phyloP scores from a whole-genome alignment of 1,140 invertebrate species.

The Aphis craccivora region DNA sequence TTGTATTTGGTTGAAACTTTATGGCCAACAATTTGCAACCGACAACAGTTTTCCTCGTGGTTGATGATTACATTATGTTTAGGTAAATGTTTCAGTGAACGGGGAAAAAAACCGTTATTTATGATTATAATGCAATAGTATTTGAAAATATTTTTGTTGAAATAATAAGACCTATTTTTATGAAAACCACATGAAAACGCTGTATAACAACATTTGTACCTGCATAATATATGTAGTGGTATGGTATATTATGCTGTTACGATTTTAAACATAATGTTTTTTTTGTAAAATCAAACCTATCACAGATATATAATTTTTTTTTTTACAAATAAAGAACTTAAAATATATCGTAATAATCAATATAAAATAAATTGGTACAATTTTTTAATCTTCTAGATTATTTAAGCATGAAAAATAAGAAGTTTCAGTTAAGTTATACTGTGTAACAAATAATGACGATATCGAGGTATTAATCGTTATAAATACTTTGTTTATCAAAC shows the following conservation, averaged over 20 bases:
- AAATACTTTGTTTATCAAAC: not conserved
- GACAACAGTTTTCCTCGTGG: not conserved
- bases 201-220: not conserved
- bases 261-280: not conserved
- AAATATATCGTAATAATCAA: not conserved
- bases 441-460: not conserved
- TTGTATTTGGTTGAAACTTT: constrained; percentile 1
- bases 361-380: not conserved
- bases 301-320: too few species aligned
- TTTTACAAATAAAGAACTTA: too few species aligned
- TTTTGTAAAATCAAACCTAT: not conserved
- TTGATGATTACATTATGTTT: not conserved
- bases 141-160: not conserved
- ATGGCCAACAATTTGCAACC: not conserved
- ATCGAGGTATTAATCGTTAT: not conserved
- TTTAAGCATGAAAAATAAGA: not conserved
- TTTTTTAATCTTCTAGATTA: not conserved
- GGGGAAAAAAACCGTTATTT: not conserved
- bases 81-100: not conserved
- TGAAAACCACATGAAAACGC: not conserved
- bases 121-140: not conserved
- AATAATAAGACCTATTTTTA: not conserved
- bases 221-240: not conserved
- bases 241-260: too few species aligned
- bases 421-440: not conserved